Conservation (phyloP, 1,140 invertebrate species). For the Pseudobourletiella spinata region DNA sequence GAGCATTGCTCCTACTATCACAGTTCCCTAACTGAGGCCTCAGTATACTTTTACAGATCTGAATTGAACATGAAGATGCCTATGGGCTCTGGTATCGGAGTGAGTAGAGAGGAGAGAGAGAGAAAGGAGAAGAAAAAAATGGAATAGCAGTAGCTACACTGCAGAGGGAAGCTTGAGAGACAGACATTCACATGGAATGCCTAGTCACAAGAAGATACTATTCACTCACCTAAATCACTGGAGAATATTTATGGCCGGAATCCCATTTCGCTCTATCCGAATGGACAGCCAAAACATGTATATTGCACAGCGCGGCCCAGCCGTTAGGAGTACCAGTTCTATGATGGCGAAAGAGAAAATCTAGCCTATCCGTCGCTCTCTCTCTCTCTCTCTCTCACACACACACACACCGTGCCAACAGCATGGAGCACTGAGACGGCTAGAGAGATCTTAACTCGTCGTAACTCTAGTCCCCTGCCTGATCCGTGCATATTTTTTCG, state of each 20-base stretch:
- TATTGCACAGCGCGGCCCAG: no score
- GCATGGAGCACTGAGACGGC: no score
- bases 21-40: no score
- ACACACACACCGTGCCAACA: no score
- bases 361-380: not conserved
- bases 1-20: not conserved
- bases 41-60: not conserved
- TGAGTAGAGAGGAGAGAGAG: not conserved
- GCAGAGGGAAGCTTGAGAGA: not conserved
- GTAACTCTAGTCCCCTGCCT: not conserved
- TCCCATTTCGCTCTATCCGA: conserved; percentile 15
- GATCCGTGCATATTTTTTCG: not conserved
- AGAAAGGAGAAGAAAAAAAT: conserved; percentile 4
- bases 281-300: conserved; percentile 1
- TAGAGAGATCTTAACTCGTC: not conserved
- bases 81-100: not conserved
- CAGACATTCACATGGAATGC: conserved; percentile 2
- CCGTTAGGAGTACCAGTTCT: no score
- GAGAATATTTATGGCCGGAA: conserved; percentile 21
- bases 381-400: no score
- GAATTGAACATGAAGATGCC: conserved; percentile 1
- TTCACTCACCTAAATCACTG: conserved; percentile 23
- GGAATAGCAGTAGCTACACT: not conserved
- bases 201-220: conserved; percentile 8
- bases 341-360: no score